These are phyloP conservation scores for Homarus americanus DNA, from an alignment of 1,140 invertebrate species.

Conservation along the genomic window DNA sequence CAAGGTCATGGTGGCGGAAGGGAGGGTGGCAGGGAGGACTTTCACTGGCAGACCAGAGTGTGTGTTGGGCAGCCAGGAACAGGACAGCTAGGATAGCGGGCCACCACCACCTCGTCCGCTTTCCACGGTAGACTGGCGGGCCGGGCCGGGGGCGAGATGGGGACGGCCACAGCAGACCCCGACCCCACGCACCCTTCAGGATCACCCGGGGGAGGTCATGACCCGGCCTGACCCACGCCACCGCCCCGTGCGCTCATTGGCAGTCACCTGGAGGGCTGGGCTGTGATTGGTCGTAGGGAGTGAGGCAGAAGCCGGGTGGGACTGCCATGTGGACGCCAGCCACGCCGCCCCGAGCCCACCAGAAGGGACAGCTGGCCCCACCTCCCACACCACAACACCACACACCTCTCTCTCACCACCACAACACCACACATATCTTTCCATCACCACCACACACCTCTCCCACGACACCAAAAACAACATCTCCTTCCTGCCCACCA, in stretches of 20 bases:
- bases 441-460: background rate
- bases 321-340: background rate
- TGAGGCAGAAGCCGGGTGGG: background rate
- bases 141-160: background rate
- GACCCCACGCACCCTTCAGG: slow-evolving; percentile 16
- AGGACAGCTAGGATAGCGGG: background rate
- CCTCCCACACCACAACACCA: background rate
- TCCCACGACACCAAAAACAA: background rate
- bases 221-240: slow-evolving; percentile 55
- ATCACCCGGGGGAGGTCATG: slow-evolving; percentile 39
- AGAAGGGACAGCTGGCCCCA: background rate
- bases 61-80: too few relatives aligned
- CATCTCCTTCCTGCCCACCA: background rate
- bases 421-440: background rate
- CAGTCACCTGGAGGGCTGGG: background rate
- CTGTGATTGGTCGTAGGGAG: background rate
- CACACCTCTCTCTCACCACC: background rate
- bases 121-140: slow-evolving; percentile 39
- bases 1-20: background rate
- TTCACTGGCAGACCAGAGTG: background rate
- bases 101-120: background rate
- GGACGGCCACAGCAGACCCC: background rate
- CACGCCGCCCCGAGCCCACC: background rate
- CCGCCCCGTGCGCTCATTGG: slow-evolving; percentile 37
- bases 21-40: background rate